Percentiles rank a stretch among this genome's conserved stretches.
These are phyloP conservation scores for Dermolepida albohirtum DNA, from an alignment of 2,888 invertebrate genomes.

Conservation along the genomic window DNA sequence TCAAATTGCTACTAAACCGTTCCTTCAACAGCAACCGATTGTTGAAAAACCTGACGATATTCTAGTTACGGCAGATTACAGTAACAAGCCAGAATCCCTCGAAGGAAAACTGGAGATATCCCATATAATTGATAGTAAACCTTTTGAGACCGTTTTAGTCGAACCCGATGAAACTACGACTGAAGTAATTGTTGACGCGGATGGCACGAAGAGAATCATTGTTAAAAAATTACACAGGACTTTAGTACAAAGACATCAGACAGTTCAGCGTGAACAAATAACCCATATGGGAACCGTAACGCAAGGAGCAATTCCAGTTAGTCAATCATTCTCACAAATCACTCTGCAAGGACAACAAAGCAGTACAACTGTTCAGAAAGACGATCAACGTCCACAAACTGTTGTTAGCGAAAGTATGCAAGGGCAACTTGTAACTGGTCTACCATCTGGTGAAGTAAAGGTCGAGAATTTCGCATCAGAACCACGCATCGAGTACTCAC, in stretches of 20 bases:
- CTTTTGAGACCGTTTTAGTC: slow-evolving; percentile 84
- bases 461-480: slow-evolving; percentile 75
- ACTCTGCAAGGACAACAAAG: slow-evolving; percentile 76
- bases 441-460: slow-evolving; percentile 73
- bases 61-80: slow-evolving; percentile 79
- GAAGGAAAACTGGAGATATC: slow-evolving; percentile 78
- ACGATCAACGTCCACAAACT: slow-evolving; percentile 73
- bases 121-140: slow-evolving; percentile 76
- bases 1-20: slow-evolving; percentile 76
- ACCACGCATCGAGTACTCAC: slow-evolving; percentile 71
- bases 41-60: slow-evolving; percentile 70
- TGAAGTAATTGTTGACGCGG: slow-evolving; percentile 82
- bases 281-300: slow-evolving; percentile 69
- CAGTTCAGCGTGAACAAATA: slow-evolving; percentile 72
- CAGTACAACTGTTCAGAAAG: slow-evolving; percentile 69
- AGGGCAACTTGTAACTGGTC: slow-evolving; percentile 72
- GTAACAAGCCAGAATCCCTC: slow-evolving; percentile 67
- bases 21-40: slow-evolving; percentile 65
- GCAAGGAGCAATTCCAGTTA: slow-evolving; percentile 70
- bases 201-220: slow-evolving; percentile 84
- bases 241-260: slow-evolving; percentile 75
- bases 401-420: slow-evolving; percentile 74
- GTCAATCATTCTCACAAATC: slow-evolving; percentile 76
- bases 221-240: slow-evolving; percentile 80
- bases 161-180: slow-evolving; percentile 88